Conservation (phyloP, 2,797 vertebrate species). For the Molothrus ater region DNA sequence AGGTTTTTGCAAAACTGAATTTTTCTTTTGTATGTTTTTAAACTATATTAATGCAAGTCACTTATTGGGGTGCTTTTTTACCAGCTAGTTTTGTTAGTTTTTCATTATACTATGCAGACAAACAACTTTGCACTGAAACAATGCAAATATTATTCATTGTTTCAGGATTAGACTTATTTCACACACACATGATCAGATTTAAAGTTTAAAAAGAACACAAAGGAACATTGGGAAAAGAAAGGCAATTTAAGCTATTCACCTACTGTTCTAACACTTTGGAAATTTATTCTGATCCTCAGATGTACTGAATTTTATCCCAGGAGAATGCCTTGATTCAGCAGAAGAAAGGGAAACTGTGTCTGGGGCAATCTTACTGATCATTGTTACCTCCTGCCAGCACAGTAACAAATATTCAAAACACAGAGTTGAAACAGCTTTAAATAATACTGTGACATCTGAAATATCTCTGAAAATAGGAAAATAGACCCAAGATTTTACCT, state of each 20-base stretch:
- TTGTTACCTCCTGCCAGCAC: not conserved
- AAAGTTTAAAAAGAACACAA: not conserved
- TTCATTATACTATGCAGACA: not conserved
- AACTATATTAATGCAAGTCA: not conserved
- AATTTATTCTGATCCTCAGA: not conserved
- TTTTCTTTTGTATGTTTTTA: not conserved
- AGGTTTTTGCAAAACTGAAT: not conserved
- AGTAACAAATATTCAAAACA: not conserved
- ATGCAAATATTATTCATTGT: not conserved
- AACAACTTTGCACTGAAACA: not conserved
- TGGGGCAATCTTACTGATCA: not conserved
- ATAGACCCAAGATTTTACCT: not conserved
- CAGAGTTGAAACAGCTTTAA: not conserved
- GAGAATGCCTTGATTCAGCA: not conserved
- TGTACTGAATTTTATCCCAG: not conserved
- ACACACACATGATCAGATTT: not conserved
- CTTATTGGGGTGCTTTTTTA: not conserved
- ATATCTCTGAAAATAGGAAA: not conserved
- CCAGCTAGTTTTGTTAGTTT: not conserved
- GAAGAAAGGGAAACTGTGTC: not conserved
- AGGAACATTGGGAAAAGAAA: not conserved
- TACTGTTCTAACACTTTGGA: not conserved
- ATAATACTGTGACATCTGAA: not conserved
- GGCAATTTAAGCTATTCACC: not conserved
- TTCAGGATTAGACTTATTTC: not conserved